Evolutionary conservation across 2,113 vertebrate species (phyloP).

Genomic region (Malaclemys terrapin): DNA sequence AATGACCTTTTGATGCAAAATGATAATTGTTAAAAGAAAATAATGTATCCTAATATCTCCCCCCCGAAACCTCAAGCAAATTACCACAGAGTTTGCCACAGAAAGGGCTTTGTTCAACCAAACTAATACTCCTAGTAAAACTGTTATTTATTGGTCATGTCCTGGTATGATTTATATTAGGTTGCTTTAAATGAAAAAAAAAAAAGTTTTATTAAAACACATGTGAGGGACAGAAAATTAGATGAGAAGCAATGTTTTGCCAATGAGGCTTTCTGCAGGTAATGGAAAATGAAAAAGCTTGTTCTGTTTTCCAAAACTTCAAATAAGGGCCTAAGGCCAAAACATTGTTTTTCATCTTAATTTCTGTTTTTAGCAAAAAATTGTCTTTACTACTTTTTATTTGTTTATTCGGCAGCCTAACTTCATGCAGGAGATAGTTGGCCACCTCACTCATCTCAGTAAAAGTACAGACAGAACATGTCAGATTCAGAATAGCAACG

Average conservation of each 20-base stretch:
- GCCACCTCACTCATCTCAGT: not conserved
- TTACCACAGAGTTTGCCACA: not conserved
- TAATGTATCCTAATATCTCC: not conserved
- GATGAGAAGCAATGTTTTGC: conserved; percentile 24
- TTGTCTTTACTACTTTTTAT: not conserved
- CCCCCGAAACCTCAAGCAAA: not conserved
- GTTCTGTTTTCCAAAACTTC: conserved; percentile 31
- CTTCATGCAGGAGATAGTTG: not conserved
- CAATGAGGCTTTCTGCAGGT: conserved; percentile 27
- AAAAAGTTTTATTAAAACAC: not conserved
- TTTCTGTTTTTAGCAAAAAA: conserved; percentile 49
- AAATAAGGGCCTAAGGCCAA: conserved; percentile 48
- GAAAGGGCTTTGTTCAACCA: conserved; percentile 21
- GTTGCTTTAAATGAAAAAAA: conserved; percentile 6
- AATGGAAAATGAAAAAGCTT: conserved; percentile 47
- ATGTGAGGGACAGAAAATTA: conserved; percentile 19
- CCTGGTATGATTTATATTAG: not conserved
- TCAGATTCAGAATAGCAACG: not conserved
- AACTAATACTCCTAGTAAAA: conserved; percentile 29
- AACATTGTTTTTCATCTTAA: conserved; percentile 33
- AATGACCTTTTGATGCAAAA: not conserved
- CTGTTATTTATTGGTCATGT: not conserved
- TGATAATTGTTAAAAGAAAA: conserved; percentile 4
- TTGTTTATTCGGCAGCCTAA: conserved; percentile 26
- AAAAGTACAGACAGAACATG: not conserved